These are phyloP conservation scores for Eurypyga helias DNA, from an alignment of 2,113 vertebrate genomes.

Conservation along the genomic window DNA sequence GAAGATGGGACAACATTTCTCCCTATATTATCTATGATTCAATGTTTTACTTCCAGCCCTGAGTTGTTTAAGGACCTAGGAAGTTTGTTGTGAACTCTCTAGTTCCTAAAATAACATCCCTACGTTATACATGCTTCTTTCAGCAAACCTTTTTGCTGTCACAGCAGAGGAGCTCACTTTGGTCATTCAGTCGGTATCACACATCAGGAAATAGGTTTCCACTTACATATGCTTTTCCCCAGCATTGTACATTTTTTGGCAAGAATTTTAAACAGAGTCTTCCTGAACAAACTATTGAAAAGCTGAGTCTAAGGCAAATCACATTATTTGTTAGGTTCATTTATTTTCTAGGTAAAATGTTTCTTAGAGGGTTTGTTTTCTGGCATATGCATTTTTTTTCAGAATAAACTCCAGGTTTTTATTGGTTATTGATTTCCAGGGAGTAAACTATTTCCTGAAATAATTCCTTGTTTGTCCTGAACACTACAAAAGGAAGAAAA, in stretches of 20 bases:
- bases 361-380: slow-evolving; percentile 24
- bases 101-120: not conserved
- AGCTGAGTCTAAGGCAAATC: slow-evolving; percentile 12
- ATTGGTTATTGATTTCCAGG: slow-evolving; percentile 52
- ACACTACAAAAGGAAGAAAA: not conserved
- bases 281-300: not conserved
- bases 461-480: not conserved
- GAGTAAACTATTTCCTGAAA: not conserved
- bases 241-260: not conserved
- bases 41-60: not conserved
- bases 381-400: slow-evolving; percentile 2
- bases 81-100: not conserved
- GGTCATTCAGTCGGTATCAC: not conserved
- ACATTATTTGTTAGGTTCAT: not conserved
- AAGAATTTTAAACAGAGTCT: not conserved
- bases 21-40: not conserved
- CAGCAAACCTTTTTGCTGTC: not conserved
- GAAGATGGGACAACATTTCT: not conserved
- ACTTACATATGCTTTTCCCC: not conserved
- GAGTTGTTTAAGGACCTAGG: not conserved
- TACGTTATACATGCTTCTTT: not conserved
- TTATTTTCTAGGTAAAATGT: slow-evolving; percentile 34
- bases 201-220: not conserved
- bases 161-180: not conserved
- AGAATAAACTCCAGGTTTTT: slow-evolving; percentile 1